phyloP scores from a whole-genome alignment of 2,113 vertebrate genomes.

The Oryzias javanicus region DNA sequence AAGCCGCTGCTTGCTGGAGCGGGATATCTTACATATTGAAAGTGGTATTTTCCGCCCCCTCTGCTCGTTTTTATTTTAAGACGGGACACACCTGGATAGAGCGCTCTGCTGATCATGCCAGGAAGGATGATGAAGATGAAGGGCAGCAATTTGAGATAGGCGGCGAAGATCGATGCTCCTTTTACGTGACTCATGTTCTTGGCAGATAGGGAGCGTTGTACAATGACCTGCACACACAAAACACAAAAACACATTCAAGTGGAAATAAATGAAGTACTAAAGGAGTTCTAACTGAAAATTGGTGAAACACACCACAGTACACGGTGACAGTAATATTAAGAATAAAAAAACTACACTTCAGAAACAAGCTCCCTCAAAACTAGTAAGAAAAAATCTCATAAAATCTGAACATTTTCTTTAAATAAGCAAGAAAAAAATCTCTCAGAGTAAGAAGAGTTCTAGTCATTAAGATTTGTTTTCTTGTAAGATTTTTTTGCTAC shows the following conservation, averaged over 20 bases:
- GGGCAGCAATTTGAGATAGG: slow-evolving; percentile 91
- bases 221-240: slow-evolving; percentile 80
- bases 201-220: slow-evolving; percentile 88
- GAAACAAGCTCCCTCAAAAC: too few species aligned
- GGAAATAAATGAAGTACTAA: background rate
- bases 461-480: too few species aligned
- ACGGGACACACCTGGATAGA: slow-evolving; percentile 86
- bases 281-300: too few species aligned
- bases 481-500: too few species aligned
- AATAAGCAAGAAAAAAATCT: too few species aligned
- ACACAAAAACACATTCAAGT: background rate
- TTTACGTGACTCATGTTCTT: slow-evolving; percentile 89
- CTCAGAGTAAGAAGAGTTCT: too few species aligned
- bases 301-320: too few species aligned
- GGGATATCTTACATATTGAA: background rate
- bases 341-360: too few species aligned
- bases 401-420: too few species aligned
- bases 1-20: slow-evolving; percentile 42
- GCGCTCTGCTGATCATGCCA: slow-evolving; percentile 91
- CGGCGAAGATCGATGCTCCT: slow-evolving; percentile 86
- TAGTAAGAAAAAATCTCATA: too few species aligned
- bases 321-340: too few species aligned
- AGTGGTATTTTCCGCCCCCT: background rate
- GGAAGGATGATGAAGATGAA: slow-evolving; percentile 89
- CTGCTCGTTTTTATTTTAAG: background rate